phyloP scores from a whole-genome alignment of 1,140 invertebrate genomes.

The Telenomus remus region DNA sequence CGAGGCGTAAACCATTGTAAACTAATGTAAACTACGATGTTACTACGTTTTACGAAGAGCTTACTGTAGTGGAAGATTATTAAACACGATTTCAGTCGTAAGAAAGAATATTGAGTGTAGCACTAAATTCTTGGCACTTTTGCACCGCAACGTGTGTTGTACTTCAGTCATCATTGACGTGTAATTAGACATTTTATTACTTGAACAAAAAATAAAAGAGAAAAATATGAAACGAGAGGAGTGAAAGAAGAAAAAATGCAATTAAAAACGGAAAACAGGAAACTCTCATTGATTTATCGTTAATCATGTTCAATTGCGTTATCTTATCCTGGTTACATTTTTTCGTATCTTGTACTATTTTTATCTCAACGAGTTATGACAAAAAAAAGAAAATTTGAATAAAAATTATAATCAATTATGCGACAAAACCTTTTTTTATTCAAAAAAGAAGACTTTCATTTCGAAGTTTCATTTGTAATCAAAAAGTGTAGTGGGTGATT shows the following conservation, averaged over 20 bases:
- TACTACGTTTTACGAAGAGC: conserved; percentile 77
- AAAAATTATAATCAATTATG: conserved; percentile 53
- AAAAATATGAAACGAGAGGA: too few relatives aligned
- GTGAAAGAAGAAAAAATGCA: neutral
- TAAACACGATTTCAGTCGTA: conserved; percentile 72
- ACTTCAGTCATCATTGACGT: conserved; percentile 72
- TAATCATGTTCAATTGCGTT: conserved; percentile 64
- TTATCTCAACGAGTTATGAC: conserved; percentile 43
- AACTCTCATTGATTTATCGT: conserved; percentile 72
- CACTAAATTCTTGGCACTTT: conserved; percentile 75
- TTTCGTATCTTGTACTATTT: conserved; percentile 51
- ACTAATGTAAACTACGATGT: conserved; percentile 76
- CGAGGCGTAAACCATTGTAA: conserved; percentile 72
- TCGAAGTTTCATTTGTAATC: neutral
- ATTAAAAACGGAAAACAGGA: neutral
- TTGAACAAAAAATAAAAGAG: conserved; percentile 69
- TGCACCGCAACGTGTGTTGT: conserved; percentile 76
- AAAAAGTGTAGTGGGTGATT: neutral
- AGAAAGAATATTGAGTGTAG: conserved; percentile 68
- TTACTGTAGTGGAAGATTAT: conserved; percentile 76
- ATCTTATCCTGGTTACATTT: conserved; percentile 53
- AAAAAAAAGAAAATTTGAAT: conserved; percentile 41
- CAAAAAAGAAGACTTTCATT: neutral
- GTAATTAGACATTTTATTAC: conserved; percentile 75
- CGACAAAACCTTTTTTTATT: neutral